phyloP scores from a whole-genome alignment of 2,113 vertebrate species.

The Spheniscus mendiculus region DNA sequence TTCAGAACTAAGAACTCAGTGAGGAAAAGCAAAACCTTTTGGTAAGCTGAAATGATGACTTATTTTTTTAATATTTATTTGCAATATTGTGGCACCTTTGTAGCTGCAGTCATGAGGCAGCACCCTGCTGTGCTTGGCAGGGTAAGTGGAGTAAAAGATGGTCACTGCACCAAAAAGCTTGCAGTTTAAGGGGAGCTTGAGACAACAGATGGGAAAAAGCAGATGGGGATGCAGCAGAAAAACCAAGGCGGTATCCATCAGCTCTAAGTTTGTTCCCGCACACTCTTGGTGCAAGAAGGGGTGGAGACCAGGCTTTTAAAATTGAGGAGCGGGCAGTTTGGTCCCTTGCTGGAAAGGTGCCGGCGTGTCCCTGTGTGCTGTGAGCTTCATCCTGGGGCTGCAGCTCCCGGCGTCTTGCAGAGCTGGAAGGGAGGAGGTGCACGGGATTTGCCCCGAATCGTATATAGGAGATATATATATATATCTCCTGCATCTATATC shows the following conservation, averaged over 20 bases:
- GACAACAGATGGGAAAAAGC: conserved; percentile 68
- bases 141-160: conserved; percentile 6
- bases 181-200: not conserved
- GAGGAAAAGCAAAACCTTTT: not conserved
- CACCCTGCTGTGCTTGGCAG: conserved; percentile 39
- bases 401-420: not conserved
- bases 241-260: not conserved
- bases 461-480: not conserved
- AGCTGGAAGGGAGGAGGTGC: not conserved
- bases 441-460: not conserved
- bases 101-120: not conserved
- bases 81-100: not conserved
- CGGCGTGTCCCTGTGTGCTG: rapidly evolving
- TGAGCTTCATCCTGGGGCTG: not conserved
- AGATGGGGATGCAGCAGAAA: conserved; percentile 46
- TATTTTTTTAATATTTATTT: conserved; percentile 1
- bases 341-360: too few species aligned
- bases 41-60: not conserved
- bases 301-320: not conserved
- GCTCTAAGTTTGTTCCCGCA: not conserved
- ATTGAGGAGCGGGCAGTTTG: not conserved
- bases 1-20: not conserved
- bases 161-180: not conserved
- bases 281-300: not conserved
- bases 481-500: not conserved